These are phyloP conservation scores for Aproaerema taeniolella DNA, from an alignment of 2,888 invertebrate species.

Conservation along the genomic window DNA sequence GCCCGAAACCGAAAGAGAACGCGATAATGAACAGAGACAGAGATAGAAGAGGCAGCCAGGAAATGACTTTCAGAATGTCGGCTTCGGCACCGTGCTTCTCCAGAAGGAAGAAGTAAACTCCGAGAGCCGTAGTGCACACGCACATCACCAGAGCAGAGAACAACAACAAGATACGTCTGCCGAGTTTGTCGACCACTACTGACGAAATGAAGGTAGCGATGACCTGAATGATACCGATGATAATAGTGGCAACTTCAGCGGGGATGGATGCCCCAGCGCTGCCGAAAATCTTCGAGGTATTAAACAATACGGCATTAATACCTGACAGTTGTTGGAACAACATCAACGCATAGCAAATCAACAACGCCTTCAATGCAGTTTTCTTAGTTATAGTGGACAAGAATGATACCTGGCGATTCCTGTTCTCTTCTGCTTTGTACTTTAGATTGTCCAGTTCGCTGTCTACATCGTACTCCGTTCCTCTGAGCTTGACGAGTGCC, in stretches of 20 bases:
- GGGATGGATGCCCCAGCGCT: conserved; percentile 79
- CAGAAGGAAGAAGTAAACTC: conserved; percentile 81
- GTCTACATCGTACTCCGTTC: conserved; percentile 81
- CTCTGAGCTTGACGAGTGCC: conserved; percentile 85
- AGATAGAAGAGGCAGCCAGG: conserved; percentile 86
- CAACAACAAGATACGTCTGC: conserved; percentile 86
- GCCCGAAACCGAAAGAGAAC: conserved; percentile 91
- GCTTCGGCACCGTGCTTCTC: conserved; percentile 41
- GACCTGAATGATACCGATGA: conserved; percentile 91
- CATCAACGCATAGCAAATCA: conserved; percentile 89
- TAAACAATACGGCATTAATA: conserved; percentile 90
- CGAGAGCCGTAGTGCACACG: conserved; percentile 82
- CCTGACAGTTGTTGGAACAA: conserved; percentile 93
- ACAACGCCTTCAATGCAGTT: conserved; percentile 80
- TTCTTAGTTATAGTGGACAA: conserved; percentile 75
- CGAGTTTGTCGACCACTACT: conserved; percentile 87
- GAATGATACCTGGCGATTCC: conserved; percentile 75
- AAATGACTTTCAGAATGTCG: conserved; percentile 68
- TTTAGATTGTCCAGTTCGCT: conserved; percentile 80
- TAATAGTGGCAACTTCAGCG: conserved; percentile 81
- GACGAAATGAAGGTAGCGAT: conserved; percentile 85
- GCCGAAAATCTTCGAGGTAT: conserved; percentile 84
- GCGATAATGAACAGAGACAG: conserved; percentile 87
- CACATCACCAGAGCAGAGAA: conserved; percentile 84
- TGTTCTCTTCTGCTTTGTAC: conserved; percentile 69